A percentile compares a stretch with the other conserved stretches of the same genome.
Evolutionary conservation across 2,797 vertebrate genomes (phyloP).

Genomic region (Heliangelus exortis): DNA sequence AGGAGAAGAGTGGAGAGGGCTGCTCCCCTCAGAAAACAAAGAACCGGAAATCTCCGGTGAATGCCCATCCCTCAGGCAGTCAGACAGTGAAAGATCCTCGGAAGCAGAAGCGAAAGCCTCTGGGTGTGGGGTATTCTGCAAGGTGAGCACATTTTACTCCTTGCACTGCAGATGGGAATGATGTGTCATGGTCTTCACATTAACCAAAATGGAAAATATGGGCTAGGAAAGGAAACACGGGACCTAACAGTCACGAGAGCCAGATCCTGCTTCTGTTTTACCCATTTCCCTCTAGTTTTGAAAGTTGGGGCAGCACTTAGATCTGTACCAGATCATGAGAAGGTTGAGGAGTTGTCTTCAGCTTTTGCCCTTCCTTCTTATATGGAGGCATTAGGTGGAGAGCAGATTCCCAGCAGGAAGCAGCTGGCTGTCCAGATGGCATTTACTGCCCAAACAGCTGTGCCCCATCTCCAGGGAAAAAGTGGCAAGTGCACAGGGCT

Average conservation of each 20-base stretch:
- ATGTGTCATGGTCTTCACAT: background rate
- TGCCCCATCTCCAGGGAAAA: background rate
- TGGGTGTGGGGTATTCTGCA: constrained; percentile 92
- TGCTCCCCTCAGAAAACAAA: constrained; percentile 72
- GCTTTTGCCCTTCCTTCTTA: background rate
- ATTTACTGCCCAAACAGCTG: background rate
- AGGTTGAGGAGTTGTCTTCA: background rate
- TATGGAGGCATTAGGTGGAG: background rate
- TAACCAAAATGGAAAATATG: background rate
- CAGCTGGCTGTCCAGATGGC: background rate
- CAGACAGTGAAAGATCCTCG: constrained; percentile 90
- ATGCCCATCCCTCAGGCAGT: constrained; percentile 80
- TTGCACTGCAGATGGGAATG: background rate
- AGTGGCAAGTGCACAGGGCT: background rate
- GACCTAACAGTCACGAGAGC: background rate
- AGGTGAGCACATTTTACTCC: constrained; percentile 70
- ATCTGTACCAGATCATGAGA: background rate
- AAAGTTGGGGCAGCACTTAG: background rate
- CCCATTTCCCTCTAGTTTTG: background rate
- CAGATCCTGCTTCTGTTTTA: background rate
- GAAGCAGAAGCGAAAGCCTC: constrained; percentile 88
- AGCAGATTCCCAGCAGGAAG: background rate
- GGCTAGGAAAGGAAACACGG: background rate
- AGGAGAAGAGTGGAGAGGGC: constrained; percentile 72
- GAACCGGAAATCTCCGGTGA: constrained; percentile 66